Evolutionary conservation across 2,888 invertebrate genomes (phyloP), one percentile per base, ranked within the genome.

Genomic region (Toxonevra muliebris): DNA sequence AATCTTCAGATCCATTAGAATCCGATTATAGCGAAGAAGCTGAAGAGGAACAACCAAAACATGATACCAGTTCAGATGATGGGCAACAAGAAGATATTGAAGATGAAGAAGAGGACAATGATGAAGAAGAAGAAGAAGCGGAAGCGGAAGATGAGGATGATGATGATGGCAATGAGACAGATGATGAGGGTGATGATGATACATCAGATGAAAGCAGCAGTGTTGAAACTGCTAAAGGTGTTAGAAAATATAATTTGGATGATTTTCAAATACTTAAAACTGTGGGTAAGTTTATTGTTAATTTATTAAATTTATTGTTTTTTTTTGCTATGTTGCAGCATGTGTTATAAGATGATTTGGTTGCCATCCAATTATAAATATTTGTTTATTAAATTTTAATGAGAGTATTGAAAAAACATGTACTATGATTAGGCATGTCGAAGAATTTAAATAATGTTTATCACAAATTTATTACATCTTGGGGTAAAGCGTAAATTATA

Each of bases 201-300:
- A 80, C 76, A 50, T 78, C 78, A 19, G 79, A 74, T 43, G 77
- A 83, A 87, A 80, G 89, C 87, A 81, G 79, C 71, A 83, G 84
- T 59, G 83, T 79, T 43, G 78, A 80, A 73, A 81, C 79, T 57
- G 78, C 78, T 70, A 85, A 82, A 74, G 80, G 79, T 70, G 78
- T 79, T 41, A 81, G 90, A 75, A 89, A 90, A 78, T 90, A 90
- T 79, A 88, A 90, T 79, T 86, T 94, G 76, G 93, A 94, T 74
- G 93, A 94, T 82, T 90, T 93, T 79, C 93, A 94, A 84, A 93
- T 94, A 77, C 89, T 94, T 76, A 94, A 94, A 87, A 94, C 94
- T 69, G 93, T 94, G 71, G 94, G 94, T 94, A 83, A 92, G 93
- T 88, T 53, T 45, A 48, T 52, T 50, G 17, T 3, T 10, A 2